phyloP scores from a whole-genome alignment of 2,888 invertebrate genomes.

The Microctonus hyperodae region DNA sequence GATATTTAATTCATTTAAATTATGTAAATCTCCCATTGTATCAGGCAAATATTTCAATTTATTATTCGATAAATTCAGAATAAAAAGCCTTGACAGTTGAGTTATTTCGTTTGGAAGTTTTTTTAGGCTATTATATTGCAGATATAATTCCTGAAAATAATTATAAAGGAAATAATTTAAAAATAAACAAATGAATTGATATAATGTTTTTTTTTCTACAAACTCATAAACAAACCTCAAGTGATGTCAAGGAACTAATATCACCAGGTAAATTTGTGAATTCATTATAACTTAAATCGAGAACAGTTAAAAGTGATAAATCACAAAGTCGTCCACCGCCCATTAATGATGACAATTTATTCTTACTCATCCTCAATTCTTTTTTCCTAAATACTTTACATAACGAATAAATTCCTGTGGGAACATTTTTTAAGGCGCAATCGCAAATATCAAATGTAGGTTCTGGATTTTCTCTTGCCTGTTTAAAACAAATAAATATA shows the following conservation, averaged over 20 bases:
- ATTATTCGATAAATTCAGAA: constrained; percentile 78
- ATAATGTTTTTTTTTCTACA: no score
- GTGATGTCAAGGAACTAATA: constrained; percentile 71
- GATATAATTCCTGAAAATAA: constrained; percentile 71
- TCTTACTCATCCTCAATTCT: constrained; percentile 71
- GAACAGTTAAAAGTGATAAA: constrained; percentile 70
- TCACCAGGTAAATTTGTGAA: constrained; percentile 72
- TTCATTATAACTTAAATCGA: constrained; percentile 74
- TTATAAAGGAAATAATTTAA: no score
- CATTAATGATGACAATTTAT: constrained; percentile 73
- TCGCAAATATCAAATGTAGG: constrained; percentile 81
- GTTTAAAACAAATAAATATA: constrained; percentile 43
- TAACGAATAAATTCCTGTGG: constrained; percentile 79
- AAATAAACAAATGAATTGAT: no score
- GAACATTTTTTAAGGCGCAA: constrained; percentile 77
- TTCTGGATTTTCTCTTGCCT: constrained; percentile 82
- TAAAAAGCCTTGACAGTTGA: constrained; percentile 69
- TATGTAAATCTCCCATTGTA: constrained; percentile 70
- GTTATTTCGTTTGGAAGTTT: constrained; percentile 75
- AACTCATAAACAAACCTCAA: constrained; percentile 66
- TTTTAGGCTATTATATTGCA: constrained; percentile 76
- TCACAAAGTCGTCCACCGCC: constrained; percentile 78
- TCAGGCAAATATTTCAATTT: constrained; percentile 71
- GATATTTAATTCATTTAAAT: constrained; percentile 70
- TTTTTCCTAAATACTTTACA: constrained; percentile 86